Evolutionary conservation across 2,113 vertebrate genomes (phyloP).

Genomic region (Phaethornis superciliosus): DNA sequence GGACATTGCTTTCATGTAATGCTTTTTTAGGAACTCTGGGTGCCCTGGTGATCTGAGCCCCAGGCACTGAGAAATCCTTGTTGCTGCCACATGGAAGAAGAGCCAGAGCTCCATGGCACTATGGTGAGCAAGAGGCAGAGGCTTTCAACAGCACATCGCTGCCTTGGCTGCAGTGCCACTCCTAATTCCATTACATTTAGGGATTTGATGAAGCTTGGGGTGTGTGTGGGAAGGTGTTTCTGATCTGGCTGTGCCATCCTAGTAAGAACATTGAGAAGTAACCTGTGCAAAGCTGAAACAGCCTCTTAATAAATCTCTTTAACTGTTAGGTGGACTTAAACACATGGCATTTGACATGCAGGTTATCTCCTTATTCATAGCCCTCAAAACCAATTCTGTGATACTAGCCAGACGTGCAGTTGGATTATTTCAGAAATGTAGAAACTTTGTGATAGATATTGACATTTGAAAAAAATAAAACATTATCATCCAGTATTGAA

Average conservation of each 20-base stretch:
- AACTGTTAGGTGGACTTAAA: neutral
- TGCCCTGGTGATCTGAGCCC: neutral
- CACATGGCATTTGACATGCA: neutral
- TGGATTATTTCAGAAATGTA: neutral
- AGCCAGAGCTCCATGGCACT: accelerated
- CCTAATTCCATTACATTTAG: neutral
- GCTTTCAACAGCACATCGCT: neutral
- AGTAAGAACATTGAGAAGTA: neutral
- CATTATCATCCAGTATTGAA: neutral
- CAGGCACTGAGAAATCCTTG: accelerated
- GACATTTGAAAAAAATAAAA: neutral
- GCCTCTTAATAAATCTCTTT: neutral
- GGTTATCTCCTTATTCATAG: neutral
- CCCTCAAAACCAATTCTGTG: neutral
- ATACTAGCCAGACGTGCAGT: neutral
- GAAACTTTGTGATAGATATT: neutral
- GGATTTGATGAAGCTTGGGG: neutral
- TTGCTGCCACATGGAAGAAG: neutral
- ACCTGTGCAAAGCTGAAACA: neutral
- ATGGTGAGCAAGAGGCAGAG: no score
- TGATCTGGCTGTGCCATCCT: neutral
- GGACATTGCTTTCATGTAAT: neutral
- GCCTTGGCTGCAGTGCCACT: accelerated
- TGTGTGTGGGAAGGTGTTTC: neutral
- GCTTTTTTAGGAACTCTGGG: neutral